These are phyloP conservation scores for Bucco capensis DNA, from an alignment of 2,113 vertebrate genomes.

Conservation along the genomic window DNA sequence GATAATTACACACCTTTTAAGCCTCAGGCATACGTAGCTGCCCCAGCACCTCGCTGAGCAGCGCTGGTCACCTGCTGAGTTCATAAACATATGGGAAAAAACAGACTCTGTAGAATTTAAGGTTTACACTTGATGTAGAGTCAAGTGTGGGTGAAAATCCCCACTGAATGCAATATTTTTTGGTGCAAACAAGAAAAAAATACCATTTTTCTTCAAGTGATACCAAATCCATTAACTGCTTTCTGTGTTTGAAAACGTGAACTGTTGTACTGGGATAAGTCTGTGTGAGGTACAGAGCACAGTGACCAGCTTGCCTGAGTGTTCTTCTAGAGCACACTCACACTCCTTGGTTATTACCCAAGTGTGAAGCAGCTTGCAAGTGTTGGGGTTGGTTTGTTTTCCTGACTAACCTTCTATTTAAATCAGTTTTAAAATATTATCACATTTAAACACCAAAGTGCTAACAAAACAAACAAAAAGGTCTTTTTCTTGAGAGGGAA, in stretches of 20 bases:
- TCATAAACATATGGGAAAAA: neutral
- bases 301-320: neutral
- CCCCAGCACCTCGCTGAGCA: neutral
- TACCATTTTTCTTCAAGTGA: neutral
- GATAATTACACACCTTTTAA: neutral
- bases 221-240: neutral
- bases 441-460: slow-evolving; percentile 47
- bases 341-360: neutral
- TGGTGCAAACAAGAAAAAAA: slow-evolving; percentile 15
- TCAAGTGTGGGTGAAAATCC: neutral
- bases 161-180: neutral
- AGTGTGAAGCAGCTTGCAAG: neutral
- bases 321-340: neutral
- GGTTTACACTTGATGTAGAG: neutral
- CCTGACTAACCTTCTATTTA: neutral
- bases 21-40: neutral
- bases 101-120: neutral
- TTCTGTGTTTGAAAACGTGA: neutral
- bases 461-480: neutral
- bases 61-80: neutral
- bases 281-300: neutral
- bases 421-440: slow-evolving; percentile 17
- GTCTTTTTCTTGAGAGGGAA: neutral
- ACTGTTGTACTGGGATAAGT: neutral
- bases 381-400: neutral